Evolutionary conservation across 2,888 invertebrate genomes (phyloP), one percentile per base, ranked within the genome.

Genomic region (Archaeoteleia sp.): DNA sequence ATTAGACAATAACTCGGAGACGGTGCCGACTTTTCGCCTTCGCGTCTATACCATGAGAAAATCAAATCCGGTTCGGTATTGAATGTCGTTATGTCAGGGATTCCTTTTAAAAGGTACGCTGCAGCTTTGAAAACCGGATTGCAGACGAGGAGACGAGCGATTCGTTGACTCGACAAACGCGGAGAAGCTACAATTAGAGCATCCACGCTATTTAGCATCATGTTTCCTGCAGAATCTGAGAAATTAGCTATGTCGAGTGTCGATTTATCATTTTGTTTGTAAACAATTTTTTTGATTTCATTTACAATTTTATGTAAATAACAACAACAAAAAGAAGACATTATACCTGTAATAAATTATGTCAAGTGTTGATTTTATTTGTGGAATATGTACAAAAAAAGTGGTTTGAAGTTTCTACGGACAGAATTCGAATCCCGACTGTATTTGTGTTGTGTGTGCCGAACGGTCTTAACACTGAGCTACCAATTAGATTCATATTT

Each of bases 141-240:
- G 37, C 46, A 9, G 9, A 34, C 45, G 17, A 42, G 27, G 40
- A 8, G 30, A 12, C 10, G 15, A 29, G 53, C 13, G 13, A 14
- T 1, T 17, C 25, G n/a, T 37, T 17, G 37, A 37, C 37, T 43
- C 43, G 20, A 20, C 25, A 17, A 45, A 29, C 13, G 20, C 30
- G 14, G 39, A 14, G 40, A 29, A 43, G 49, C 49, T 63, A 42
- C 63, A 63, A 63, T 55, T 55, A 51, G 35, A 55, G 40, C 49
- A 42, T 54, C 55, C 39, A 37, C 34, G 42, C 43, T 39, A 61
- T 61, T 61, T 61, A 27, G 61, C 27, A 37, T 61, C 53, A 12
- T 27, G 35, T 61, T 61, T 61, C 61, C 45, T 27, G 46, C 46
- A 62, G 49, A 55, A 39, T 42, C n/a, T 15, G 40, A 15, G 20